Percentiles rank a stretch among this genome's conserved stretches.
These are phyloP conservation scores for Chiroxiphia lanceolata DNA, from an alignment of 2,797 vertebrate species.

Conservation along the genomic window DNA sequence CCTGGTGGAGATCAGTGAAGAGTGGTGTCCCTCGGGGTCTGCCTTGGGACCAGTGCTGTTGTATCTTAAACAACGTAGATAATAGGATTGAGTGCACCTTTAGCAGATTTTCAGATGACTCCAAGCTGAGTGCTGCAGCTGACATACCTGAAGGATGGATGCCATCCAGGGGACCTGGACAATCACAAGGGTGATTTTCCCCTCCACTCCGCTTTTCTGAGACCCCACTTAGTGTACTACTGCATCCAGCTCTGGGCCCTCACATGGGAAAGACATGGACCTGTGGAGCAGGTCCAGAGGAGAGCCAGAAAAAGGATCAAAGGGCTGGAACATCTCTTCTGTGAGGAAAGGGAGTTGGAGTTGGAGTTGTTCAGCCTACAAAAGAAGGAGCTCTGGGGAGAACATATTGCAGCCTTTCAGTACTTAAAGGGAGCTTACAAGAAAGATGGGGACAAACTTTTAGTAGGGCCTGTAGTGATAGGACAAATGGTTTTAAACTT, in stretches of 20 bases:
- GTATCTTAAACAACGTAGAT: not conserved
- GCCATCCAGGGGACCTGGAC: not conserved
- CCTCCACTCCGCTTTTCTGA: not conserved
- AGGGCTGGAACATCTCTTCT: not conserved
- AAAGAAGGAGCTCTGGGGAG: not conserved
- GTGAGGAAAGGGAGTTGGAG: accelerated
- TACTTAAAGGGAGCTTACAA: not conserved
- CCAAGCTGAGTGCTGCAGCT: not conserved
- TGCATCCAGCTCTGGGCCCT: not conserved
- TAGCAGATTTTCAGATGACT: not conserved
- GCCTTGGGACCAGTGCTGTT: not conserved
- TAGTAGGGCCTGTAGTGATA: not conserved
- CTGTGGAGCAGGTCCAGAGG: not conserved
- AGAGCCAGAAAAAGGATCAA: not conserved
- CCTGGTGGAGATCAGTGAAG: not conserved
- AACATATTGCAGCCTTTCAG: not conserved
- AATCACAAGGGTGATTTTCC: not conserved
- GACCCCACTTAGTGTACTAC: not conserved
- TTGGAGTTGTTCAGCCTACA: not conserved
- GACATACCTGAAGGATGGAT: not conserved
- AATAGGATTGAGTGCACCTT: not conserved
- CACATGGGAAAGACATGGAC: not conserved
- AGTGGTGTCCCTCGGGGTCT: not conserved
- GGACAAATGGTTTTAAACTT: not conserved
- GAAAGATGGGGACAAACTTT: not conserved